A percentile compares a stretch with the other conserved stretches of the same genome.
These are phyloP conservation scores for Nautilus pompilius DNA, from an alignment of 1,140 invertebrate genomes.

Conservation along the genomic window DNA sequence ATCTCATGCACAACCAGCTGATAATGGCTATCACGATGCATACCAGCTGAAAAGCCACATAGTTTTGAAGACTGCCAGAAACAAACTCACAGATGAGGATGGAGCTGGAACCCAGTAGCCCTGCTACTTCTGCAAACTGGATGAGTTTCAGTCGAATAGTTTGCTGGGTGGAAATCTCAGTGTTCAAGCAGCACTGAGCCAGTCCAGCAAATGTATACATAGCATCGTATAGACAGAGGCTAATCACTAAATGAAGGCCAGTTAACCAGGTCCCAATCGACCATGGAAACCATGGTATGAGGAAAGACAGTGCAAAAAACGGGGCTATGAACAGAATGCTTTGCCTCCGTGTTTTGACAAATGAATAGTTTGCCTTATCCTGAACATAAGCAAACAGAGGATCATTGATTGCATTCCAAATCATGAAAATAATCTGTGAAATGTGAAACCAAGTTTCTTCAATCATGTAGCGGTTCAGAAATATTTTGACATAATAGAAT, in stretches of 20 bases:
- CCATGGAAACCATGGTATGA: constrained; percentile 57
- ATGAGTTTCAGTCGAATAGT: constrained; percentile 43
- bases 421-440: constrained; percentile 52
- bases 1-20: constrained; percentile 33
- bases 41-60: constrained; percentile 41
- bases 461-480: constrained; percentile 55
- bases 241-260: constrained; percentile 54
- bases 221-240: constrained; percentile 56
- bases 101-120: constrained; percentile 31
- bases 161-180: constrained; percentile 49
- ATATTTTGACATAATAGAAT: constrained; percentile 54
- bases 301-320: constrained; percentile 51
- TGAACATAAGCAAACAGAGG: constrained; percentile 56
- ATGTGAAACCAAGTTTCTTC: constrained; percentile 55
- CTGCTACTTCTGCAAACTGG: constrained; percentile 44
- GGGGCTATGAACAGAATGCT: constrained; percentile 53
- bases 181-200: constrained; percentile 52
- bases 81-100: constrained; percentile 31
- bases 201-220: constrained; percentile 55
- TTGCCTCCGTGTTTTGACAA: constrained; percentile 47
- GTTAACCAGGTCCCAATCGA: constrained; percentile 20
- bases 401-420: constrained; percentile 59
- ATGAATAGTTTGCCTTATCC: constrained; percentile 38
- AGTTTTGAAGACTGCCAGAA: constrained; percentile 43
- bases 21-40: constrained; percentile 35